Base-by-base conservation (phyloP, 2,113 vertebrate species). In the Leucosticte australis region DNA sequence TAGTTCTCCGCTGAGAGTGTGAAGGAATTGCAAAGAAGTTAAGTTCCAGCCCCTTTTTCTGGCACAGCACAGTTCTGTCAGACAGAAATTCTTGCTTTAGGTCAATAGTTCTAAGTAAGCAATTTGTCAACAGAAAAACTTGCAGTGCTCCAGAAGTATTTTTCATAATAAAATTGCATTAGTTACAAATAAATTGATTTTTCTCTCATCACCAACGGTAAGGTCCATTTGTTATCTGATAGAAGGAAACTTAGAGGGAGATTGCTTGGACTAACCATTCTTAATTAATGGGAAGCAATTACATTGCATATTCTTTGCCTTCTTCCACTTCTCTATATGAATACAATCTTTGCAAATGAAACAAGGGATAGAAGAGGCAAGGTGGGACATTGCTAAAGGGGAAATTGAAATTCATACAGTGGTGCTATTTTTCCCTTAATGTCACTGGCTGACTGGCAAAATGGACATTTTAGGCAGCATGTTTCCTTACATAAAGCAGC, bases 161-260 rank as follows among this genome's bases (percentile, higher is more conserved):
- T 88, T 93, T 94, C 56, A 56, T 82, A 79, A 92, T 84, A 71
- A 89, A 87, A 92, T 84, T 84, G 26, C 41, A 69, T 87, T 91
- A 82, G 55, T 95, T 87, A 37, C 15, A 89, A 92, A 87, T 69
- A 92, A 88, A 91, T 87, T 84, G 87, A 69, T 97, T 91, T 96
- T 94, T 90, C 67, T 88, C 4, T 80, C 82, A 89, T 82, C 91
- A 52, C 49, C 70, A 79, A 41, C 79, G 18, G 22, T 84, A 83
- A 91, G 20, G 53, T 65, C 46, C 65, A 89, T 95, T 95, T 94
- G 16, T 94, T 85, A 91, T 44, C 65, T 79, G 49, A 73, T 59
- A 56, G 41, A 69, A 79, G 30, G 17, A 31, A 68, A 75, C 55
- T 71, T 93, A 88, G 41, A 83, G n/a, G 67, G 26, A 91, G 37